Base-by-base conservation (phyloP, 2,113 vertebrate genomes). In the Burhinus oedicnemus region DNA sequence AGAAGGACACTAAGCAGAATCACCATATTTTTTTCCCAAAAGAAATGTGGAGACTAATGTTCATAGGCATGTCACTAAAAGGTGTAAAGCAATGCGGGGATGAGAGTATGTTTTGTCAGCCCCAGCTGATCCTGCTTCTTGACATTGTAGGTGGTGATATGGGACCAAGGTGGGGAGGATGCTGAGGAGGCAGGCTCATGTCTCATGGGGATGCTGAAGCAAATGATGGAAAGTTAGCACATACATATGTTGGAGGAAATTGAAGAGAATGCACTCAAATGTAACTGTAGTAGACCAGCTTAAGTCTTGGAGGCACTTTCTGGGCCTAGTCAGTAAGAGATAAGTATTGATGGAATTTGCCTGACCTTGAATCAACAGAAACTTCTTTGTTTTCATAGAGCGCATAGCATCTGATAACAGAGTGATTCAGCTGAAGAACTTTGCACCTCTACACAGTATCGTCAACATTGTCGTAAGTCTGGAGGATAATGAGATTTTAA, bases 301-400 rank as follows among this genome's bases (percentile, higher is more conserved):
- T 77, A 86, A 90, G 77, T n/a, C 54, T 77, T 93, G 17, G 10
- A 83, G 27, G 49, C 29, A 55, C 49, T 77, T 95, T 88, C 54
- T 86, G 78, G 44, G 29, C 0, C 0, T 1, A 58, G 36, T 42
- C 66, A 82, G 26, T 82, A 44, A 45, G 42, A 88, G 45, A 14
- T 11, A 83, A 94, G 60, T 86, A 74, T 79, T 89, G 47, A 72
- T 62, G 54, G 51, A 91, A 79, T 32, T 76, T 89, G 36, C 57
- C 40, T 88, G 95, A 88, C 75, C 79, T 77, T 88, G 82, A 93
- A 77, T 90, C 62, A 96, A 80, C 44, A 82, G 52, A 91, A 95
- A n/a, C 29, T 18, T 84, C 44, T 90, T 87, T 79, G 61, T 95
- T 87, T 95, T 90, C 40, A 79, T 42, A 76, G 34, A 85, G 44